A percentile compares a stretch with the other conserved stretches of the same genome.
Evolutionary conservation across 1,140 invertebrate species (phyloP).

Genomic region (Doryteuthis pealeii): DNA sequence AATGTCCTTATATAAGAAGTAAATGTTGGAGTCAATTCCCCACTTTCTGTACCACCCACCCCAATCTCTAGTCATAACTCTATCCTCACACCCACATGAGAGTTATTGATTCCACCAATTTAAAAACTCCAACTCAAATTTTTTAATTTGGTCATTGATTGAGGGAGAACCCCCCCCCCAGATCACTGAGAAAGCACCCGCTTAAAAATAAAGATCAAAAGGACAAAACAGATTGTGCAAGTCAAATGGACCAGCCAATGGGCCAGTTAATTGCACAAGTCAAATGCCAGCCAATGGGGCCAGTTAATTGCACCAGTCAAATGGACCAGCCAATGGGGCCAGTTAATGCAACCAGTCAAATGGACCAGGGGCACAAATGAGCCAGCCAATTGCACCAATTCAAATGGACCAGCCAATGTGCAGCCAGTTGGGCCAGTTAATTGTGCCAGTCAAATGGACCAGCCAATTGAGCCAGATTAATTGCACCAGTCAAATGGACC

Average conservation of each 20-base stretch:
- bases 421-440: constrained; percentile 14
- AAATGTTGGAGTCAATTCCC: too few species aligned
- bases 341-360: too few species aligned
- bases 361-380: not conserved
- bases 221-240: not conserved
- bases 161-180: not conserved
- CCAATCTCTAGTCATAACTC: too few species aligned
- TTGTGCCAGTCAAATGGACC: constrained; percentile 1
- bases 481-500: not conserved
- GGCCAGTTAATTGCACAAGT: not conserved
- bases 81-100: too few species aligned
- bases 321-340: too few species aligned
- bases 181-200: constrained; percentile 13
- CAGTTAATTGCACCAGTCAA: constrained; percentile 6
- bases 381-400: constrained; percentile 14
- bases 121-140: too few species aligned
- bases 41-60: too few species aligned
- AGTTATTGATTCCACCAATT: too few species aligned
- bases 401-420: not conserved
- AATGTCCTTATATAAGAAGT: too few species aligned
- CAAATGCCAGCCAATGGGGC: constrained; percentile 14
- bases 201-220: constrained; percentile 14
- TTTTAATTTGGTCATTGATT: too few species aligned
- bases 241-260: constrained; percentile 18
- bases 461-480: too few species aligned